Base-by-base conservation (phyloP, 1,140 invertebrate genomes). In the Brachionus rubens region DNA sequence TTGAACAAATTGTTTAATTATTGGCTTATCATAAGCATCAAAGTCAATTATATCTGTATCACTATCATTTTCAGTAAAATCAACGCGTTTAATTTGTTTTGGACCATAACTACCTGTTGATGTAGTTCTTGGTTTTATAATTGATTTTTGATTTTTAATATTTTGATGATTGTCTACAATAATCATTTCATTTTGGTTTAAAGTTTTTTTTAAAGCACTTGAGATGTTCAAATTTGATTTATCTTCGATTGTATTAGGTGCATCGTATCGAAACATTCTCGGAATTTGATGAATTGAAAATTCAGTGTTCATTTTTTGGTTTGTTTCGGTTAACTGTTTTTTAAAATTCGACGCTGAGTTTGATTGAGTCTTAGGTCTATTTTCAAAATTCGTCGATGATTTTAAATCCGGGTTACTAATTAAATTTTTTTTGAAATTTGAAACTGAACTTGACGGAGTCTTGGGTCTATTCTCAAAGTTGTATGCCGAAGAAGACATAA, bases 221-320 rank as follows among this genome's bases (percentile, higher is more conserved):
- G 36, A 10, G 1, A 65, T 16, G 12, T 26, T 28, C 3, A 65
- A 24, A 10, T 43, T 65, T 5, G 56, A 9, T n/a, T 5, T n/a
- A 16, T 12, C 10, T 40, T 28, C 16, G 3, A 14, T 43, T 21
- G 33, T 36, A 1, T 43, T 7, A 21, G 40, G 21, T 30, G 33
- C 59, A 16, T 65, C 59, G 43, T 65, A 65, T 6, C 59, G 33
- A 43, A 65, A 65, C 59, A 65, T 65, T 65, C 43, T 65, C 0
- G 59, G 59, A 43, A 65, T 21, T 65, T 65, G 40, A 65, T 43
- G 16, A 43, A 65, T 4, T 14, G 59, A 43, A 43, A 65, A 65
- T 43, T 41, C n/a, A n/a, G 36, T 6, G 4, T n/a, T n/a, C n/a
- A n/a, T n/a, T n/a, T n/a, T n/a, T n/a, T n/a, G n/a, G n/a, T n/a